A percentile compares a stretch with the other conserved stretches of the same genome.
phyloP scores from a whole-genome alignment of 2,113 vertebrate genomes.

The Phalacrocorax pelagicus region DNA sequence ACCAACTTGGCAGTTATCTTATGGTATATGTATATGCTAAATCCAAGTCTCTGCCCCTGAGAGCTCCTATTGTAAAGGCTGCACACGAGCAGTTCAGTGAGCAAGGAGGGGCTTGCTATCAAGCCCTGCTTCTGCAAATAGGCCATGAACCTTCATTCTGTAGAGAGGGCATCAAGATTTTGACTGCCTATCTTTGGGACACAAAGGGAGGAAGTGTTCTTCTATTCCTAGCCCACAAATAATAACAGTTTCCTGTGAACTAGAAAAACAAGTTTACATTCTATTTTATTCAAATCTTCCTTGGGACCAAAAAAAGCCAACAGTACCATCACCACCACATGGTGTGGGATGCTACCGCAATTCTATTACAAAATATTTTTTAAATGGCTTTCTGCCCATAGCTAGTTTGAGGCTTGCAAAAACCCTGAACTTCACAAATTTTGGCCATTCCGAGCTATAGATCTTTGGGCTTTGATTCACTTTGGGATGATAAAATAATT shows the following conservation, averaged over 20 bases:
- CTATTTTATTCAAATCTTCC: slow-evolving; percentile 11
- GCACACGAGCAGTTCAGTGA: not conserved
- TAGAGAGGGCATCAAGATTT: not conserved
- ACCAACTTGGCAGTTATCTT: not conserved
- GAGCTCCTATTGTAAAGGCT: not conserved
- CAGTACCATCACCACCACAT: not conserved
- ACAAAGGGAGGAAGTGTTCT: slow-evolving; percentile 43
- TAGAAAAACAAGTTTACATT: slow-evolving; percentile 47
- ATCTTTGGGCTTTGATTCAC: not conserved
- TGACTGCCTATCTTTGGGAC: not conserved
- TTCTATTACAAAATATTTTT: not conserved
- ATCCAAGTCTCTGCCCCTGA: not conserved
- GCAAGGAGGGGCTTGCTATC: not conserved
- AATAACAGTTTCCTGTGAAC: slow-evolving; percentile 31
- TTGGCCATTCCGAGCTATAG: not conserved
- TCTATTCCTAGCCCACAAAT: slow-evolving; percentile 32
- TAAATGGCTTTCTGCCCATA: not conserved
- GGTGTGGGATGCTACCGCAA: not conserved
- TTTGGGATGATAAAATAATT: not conserved
- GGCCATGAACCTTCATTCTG: not conserved
- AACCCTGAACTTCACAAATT: not conserved
- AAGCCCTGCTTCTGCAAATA: not conserved
- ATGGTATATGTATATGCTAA: not conserved
- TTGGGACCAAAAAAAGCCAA: not conserved
- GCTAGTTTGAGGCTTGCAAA: not conserved